Evolutionary conservation across 2,888 invertebrate genomes (phyloP), one percentile per base, ranked within the genome.

Genomic region (Poecilus cupreus): DNA sequence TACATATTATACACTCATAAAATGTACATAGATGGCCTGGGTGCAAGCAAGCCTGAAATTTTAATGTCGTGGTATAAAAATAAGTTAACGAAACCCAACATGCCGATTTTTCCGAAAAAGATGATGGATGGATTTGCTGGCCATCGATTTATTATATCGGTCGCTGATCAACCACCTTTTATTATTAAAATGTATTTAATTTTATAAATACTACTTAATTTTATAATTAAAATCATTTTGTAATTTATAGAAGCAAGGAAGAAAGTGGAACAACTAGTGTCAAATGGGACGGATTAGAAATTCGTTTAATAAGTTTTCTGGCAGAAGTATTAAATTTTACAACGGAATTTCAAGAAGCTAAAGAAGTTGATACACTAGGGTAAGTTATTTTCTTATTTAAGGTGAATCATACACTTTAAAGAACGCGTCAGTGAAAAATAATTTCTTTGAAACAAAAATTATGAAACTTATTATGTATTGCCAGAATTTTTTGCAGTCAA

Each of bases 251-350:
- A 79, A 86, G 13, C 8, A 11, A 72, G 2, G 24, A 72, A 43
- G 46, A 22, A 6, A 91, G 91, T 82, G 87, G 91, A n/a, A n/a
- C n/a, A n/a, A n/a, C n/a, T 79, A 91, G 91, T 43, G 90, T 91
- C 8, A 89, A 90, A 39, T 94, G 94, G 94, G 95, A 95, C 87
- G 96, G 96, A 6, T 88, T 94, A n/a, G 96, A 96, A 90, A 89
- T 94, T 75, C 91, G 94, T 82, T 85, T 95, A 11, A 87, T 96
- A 0, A 89, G 91, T 82, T 85, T 94, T 43, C 87, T 96, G 20
- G 91, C 93, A 0, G 89, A 91, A 83, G 90, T 91, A 83, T 92
- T 94, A 70, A 95, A 96, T 86, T 95, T 96, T 86, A 93, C 94
- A 0, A 90, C 93, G 5, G 95, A 95, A 87, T 92, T 94, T 82